Conservation (phyloP, 2,113 vertebrate genomes). For the Oreotrochilus melanogaster region DNA sequence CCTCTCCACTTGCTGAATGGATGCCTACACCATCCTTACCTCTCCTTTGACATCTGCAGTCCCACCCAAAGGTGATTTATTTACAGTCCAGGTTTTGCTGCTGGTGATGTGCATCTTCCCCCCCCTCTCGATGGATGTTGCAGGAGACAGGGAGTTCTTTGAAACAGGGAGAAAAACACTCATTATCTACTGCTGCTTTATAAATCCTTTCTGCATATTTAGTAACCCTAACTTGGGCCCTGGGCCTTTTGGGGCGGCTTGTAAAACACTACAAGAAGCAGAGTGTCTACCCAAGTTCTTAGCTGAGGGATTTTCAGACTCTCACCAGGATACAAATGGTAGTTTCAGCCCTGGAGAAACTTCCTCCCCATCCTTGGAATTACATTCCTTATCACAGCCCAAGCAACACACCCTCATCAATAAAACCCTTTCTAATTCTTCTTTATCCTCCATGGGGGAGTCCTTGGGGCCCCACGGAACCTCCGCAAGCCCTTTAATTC, state of each 20-base stretch:
- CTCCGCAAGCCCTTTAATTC: conserved; percentile 29
- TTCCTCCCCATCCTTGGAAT: neutral
- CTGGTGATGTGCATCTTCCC: neutral
- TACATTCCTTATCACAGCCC: neutral
- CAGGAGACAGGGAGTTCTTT: neutral
- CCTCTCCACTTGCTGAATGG: neutral
- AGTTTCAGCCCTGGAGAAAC: neutral
- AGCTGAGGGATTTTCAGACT: neutral
- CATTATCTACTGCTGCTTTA: neutral
- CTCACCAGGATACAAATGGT: neutral
- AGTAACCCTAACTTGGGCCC: neutral
- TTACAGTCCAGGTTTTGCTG: neutral
- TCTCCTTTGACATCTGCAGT: neutral
- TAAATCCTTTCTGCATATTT: neutral
- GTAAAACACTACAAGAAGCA: neutral
- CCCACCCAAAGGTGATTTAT: neutral
- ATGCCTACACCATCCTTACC: neutral
- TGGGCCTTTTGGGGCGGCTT: neutral
- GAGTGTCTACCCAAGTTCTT: neutral
- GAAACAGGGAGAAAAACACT: neutral
- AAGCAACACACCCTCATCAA: neutral
- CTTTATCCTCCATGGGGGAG: conserved; percentile 12
- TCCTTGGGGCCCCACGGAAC: conserved; percentile 7
- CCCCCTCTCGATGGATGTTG: neutral
- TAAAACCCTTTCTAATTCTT: conserved; percentile 48